Percentiles rank a stretch among this genome's conserved stretches.
Evolutionary conservation across 2,113 vertebrate genomes (phyloP).

Genomic region (Numida meleagris): DNA sequence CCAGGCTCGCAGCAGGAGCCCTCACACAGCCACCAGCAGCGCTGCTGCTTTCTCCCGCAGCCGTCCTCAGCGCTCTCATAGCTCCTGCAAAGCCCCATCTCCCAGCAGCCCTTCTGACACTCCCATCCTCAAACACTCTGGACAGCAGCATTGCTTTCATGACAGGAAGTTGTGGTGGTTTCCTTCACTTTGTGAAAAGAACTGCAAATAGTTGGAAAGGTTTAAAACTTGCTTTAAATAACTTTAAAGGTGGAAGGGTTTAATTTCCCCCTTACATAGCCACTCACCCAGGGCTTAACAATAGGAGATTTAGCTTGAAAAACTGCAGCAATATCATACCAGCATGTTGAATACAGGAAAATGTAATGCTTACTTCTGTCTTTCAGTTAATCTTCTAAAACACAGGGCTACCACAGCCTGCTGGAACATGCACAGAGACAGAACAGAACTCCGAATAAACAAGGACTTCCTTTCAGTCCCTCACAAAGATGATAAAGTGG

Average conservation of each 20-base stretch:
- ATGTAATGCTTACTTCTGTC: background rate
- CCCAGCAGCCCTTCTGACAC: background rate
- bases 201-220: background rate
- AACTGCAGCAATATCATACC: background rate
- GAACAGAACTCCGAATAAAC: background rate
- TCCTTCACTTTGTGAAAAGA: background rate
- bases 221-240: constrained; percentile 43
- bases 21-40: background rate
- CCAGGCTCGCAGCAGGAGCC: background rate
- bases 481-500: background rate
- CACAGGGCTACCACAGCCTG: background rate
- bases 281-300: background rate
- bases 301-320: constrained; percentile 7
- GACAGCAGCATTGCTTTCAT: background rate
- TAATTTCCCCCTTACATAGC: background rate
- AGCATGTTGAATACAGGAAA: background rate
- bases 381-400: constrained; percentile 42
- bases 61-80: background rate
- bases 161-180: background rate
- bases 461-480: background rate
- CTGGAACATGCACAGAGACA: background rate
- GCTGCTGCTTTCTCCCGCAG: background rate
- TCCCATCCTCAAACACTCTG: background rate
- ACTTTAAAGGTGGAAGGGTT: constrained; percentile 4
- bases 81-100: background rate